Base-by-base conservation (phyloP, 53 echinoderm and acorn worm genomes). In the Actinopyga echinites region DNA sequence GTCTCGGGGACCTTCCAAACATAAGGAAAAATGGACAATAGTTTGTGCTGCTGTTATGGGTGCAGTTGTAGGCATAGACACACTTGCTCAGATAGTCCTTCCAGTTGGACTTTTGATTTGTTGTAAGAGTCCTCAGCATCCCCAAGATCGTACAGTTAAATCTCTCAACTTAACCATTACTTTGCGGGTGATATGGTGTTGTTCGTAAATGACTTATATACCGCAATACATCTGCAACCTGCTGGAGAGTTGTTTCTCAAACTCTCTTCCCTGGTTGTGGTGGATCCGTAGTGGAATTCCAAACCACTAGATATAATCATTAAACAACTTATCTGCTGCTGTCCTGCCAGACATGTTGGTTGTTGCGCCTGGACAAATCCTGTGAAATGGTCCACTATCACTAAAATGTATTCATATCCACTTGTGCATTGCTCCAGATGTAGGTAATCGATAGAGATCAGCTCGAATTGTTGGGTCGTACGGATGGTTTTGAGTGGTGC, bases 131-230 rank as follows among this genome's bases (percentile, higher is more conserved):
- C 19, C 86, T 64, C 49, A 81, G 68, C 86, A 86, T 86, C 20
- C 25, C 22, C 45, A 86, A 40, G 25, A 86, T 75, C 30, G 86
- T 86, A 10, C 80, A 49, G 80, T 86, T 86, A 33, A 80, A 80
- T 2, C 80, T 49, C 26, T 86, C 86, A 12, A 80, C 86, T 10
- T 65, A 80, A 0, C 67, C 80, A 34, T 86, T 86, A 23, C 80
- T 62, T 52, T 86, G 86, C 10, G 79, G 86, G 53, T 86, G 86
- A 21, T 86, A 86, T 4, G 80, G 86, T 2, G 86, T 86, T 2
- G 87, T 87, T 9, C 61, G 32, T 10, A 30, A 57, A 6, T 8
- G 33, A 5, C n/a, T n/a, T 13, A 26, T 11, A 80, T 80, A 6
- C 82, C 82, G 19, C 79, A 56, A 19, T 30, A 57, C 19, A 57